A percentile compares a stretch with the other conserved stretches of the same genome.
phyloP scores from a whole-genome alignment of 2,888 invertebrate genomes.

The Eurois occulta region DNA sequence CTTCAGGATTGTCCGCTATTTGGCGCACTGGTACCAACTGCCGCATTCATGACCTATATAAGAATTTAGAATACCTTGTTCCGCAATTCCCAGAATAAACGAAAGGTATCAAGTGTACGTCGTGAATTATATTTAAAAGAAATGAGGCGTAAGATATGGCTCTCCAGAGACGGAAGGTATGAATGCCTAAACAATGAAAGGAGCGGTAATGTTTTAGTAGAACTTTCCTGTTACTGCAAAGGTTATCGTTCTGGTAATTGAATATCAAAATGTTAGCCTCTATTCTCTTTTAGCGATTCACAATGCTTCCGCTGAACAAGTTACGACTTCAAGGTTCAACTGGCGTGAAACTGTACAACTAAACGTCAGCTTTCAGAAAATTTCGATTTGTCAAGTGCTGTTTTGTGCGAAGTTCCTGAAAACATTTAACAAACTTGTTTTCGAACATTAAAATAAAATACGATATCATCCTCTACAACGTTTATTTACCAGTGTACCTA shows the following conservation, averaged over 20 bases:
- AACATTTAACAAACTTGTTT: constrained; percentile 5
- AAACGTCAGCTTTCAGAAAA: background rate
- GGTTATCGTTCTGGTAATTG: constrained; percentile 31
- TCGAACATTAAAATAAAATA: constrained; percentile 11
- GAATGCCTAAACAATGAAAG: constrained; percentile 35
- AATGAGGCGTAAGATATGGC: constrained; percentile 25
- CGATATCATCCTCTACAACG: background rate
- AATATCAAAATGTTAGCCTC: constrained; percentile 19
- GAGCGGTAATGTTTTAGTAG: constrained; percentile 10
- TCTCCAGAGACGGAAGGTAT: constrained; percentile 34
- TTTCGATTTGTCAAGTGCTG: background rate
- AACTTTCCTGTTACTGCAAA: constrained; percentile 13
- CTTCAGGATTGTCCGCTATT: constrained; percentile 65
- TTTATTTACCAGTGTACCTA: constrained; percentile 13
- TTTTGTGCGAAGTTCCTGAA: background rate
- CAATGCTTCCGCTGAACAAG: constrained; percentile 8
- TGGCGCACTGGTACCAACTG: constrained; percentile 52
- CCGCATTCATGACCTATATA: constrained; percentile 65
- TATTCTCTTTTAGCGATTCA: constrained; percentile 13
- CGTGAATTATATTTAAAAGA: constrained; percentile 36
- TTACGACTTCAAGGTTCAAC: constrained; percentile 29
- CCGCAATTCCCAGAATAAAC: constrained; percentile 38
- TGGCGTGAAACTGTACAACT: constrained; percentile 12
- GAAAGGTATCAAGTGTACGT: constrained; percentile 35
- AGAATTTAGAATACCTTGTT: constrained; percentile 48